Evolutionary conservation across 1,140 invertebrate species (phyloP).

Genomic region (Drosophila elegans): DNA sequence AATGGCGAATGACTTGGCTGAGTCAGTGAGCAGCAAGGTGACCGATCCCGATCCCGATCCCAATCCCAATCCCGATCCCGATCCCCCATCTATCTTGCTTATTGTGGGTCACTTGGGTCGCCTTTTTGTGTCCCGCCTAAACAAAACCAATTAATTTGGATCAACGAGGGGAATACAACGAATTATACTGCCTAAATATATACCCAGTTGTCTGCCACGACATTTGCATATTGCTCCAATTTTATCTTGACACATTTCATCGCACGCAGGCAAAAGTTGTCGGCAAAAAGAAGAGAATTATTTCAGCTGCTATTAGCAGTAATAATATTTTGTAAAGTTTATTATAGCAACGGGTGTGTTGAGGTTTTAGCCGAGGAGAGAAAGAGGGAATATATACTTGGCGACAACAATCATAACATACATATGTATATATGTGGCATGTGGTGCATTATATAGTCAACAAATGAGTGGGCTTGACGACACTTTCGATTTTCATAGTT

Average conservation of each 20-base stretch:
- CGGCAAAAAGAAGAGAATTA: conserved; percentile 22
- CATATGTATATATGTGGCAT: not conserved
- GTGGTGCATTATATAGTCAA: not conserved
- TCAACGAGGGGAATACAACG: conserved; percentile 1
- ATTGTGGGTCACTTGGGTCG: too few relatives aligned
- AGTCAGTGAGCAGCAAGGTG: conserved; percentile 47
- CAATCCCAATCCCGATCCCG: too few relatives aligned
- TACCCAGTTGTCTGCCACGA: conserved; percentile 52
- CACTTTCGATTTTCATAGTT: conserved; percentile 42
- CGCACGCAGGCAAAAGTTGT: conserved; percentile 35
- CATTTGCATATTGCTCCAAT: conserved; percentile 76
- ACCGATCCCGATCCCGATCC: conserved; percentile 26
- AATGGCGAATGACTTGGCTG: conserved; percentile 35
- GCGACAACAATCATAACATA: not conserved
- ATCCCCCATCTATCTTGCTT: too few relatives aligned
- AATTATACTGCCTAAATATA: conserved; percentile 25
- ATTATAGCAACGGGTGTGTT: conserved; percentile 26
- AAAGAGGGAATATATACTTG: conserved; percentile 13
- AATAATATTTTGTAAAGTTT: conserved; percentile 74
- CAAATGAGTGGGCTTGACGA: not conserved
- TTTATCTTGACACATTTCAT: conserved; percentile 61
- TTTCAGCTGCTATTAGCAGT: conserved; percentile 68
- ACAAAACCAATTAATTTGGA: conserved; percentile 12
- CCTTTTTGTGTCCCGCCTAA: not conserved
- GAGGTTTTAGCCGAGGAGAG: conserved; percentile 1